These are phyloP conservation scores for Ctenomys sociabilis DNA, from an alignment of 2,113 vertebrate genomes.

Conservation along the genomic window DNA sequence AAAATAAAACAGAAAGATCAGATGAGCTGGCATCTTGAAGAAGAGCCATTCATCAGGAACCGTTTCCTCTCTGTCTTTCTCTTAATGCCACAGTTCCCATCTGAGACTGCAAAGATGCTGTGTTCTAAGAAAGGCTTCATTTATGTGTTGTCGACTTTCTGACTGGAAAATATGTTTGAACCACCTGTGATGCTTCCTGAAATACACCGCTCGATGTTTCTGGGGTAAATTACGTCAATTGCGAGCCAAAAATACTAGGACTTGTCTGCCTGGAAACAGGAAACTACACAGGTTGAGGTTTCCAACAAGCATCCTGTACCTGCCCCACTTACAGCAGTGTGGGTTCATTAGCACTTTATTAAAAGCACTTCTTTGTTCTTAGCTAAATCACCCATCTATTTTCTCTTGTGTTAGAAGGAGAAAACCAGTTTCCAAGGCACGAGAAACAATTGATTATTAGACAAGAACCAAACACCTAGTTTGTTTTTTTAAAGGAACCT, in stretches of 20 bases:
- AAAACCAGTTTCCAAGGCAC: slow-evolving; percentile 44
- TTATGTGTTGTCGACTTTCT: slow-evolving; percentile 37
- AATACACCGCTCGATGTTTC: slow-evolving; percentile 22
- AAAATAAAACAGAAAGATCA: not conserved
- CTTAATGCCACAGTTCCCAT: not conserved
- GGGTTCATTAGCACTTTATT: not conserved
- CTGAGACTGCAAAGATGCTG: not conserved
- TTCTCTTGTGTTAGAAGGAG: slow-evolving; percentile 52
- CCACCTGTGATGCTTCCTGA: not conserved
- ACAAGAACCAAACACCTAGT: not conserved
- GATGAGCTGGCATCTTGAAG: not conserved
- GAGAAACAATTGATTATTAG: slow-evolving; percentile 26
- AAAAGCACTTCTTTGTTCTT: slow-evolving; percentile 22
- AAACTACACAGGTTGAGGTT: not conserved
- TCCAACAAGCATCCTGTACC: not conserved
- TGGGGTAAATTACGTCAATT: not conserved
- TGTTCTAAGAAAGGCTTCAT: not conserved
- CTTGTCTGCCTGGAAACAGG: not conserved
- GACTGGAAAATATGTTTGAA: not conserved
- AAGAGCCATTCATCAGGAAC: not conserved
- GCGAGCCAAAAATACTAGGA: not conserved
- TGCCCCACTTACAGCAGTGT: not conserved
- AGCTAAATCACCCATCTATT: slow-evolving; percentile 47
- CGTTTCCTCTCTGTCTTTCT: not conserved
- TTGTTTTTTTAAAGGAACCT: not conserved